Conservation (phyloP, 92 coral and sea anemone species). For the Scolanthus callimorphus region DNA sequence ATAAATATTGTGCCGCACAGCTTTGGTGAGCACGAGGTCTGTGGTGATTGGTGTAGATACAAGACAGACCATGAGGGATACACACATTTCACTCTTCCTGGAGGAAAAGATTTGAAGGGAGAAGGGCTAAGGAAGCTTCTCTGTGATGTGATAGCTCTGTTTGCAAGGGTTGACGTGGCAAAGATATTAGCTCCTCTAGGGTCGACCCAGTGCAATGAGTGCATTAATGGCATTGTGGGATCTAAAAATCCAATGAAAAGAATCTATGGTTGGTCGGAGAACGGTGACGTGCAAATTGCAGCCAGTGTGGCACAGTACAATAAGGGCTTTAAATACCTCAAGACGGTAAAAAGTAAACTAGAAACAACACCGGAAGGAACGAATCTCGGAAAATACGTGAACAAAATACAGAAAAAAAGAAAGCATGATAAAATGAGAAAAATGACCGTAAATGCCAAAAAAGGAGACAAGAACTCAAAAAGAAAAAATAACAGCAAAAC, state of each 20-base stretch:
- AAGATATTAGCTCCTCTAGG: constrained; percentile 33
- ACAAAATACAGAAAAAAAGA: background rate
- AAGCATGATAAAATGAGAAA: background rate
- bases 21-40: constrained; percentile 26
- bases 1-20: constrained; percentile 36
- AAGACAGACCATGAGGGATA: constrained; percentile 7
- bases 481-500: too few species aligned
- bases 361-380: too few species aligned
- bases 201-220: too few species aligned
- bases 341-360: too few species aligned
- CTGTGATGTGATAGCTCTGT: background rate
- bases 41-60: constrained; percentile 23
- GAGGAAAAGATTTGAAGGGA: constrained; percentile 28
- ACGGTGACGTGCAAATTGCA: too few species aligned
- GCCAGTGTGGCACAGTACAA: constrained; percentile 19
- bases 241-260: too few species aligned
- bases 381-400: too few species aligned
- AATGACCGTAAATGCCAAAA: too few species aligned
- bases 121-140: background rate
- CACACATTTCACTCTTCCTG: constrained; percentile 21
- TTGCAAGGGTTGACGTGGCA: constrained; percentile 1
- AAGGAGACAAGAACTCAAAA: too few species aligned
- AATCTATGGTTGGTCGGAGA: too few species aligned
- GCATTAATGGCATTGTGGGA: too few species aligned
- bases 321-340: constrained; percentile 9